Percentiles rank a stretch among this genome's conserved stretches.
Evolutionary conservation across 92 coral and sea anemone genomes (phyloP).

Genomic region (Blastomussa wellsi): DNA sequence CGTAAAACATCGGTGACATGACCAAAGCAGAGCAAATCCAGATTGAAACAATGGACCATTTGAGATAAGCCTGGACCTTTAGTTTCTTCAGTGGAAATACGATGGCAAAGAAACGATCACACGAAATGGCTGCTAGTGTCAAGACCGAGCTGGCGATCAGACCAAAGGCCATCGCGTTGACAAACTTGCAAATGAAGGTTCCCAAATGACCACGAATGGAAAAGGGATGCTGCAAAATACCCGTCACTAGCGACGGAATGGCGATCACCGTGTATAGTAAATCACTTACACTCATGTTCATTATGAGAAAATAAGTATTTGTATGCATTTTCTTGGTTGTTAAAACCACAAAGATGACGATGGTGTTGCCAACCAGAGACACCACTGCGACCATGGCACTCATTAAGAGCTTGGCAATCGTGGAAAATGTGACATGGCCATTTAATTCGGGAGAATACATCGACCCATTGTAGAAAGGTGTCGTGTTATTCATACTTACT

Average conservation of each 20-base stretch:
- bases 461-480: neutral
- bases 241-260: conserved; percentile 54
- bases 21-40: conserved; percentile 72
- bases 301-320: conserved; percentile 67
- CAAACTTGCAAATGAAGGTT: conserved; percentile 58
- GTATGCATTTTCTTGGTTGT: conserved; percentile 61
- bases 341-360: conserved; percentile 66
- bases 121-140: conserved; percentile 79
- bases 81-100: conserved; percentile 63
- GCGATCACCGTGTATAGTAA: conserved; percentile 61
- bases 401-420: conserved; percentile 14
- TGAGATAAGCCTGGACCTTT: conserved; percentile 51
- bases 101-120: conserved; percentile 80
- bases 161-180: conserved; percentile 53
- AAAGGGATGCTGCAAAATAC: conserved; percentile 29
- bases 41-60: conserved; percentile 46
- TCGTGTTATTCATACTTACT: neutral
- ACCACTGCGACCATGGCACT: conserved; percentile 39
- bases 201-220: conserved; percentile 46
- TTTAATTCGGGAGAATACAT: neutral
- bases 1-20: conserved; percentile 64
- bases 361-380: conserved; percentile 61
- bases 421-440: neutral
- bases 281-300: conserved; percentile 70
- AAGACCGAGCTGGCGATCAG: conserved; percentile 82